phyloP scores from a whole-genome alignment of 2,113 vertebrate species.

The Entosphenus tridentatus region DNA sequence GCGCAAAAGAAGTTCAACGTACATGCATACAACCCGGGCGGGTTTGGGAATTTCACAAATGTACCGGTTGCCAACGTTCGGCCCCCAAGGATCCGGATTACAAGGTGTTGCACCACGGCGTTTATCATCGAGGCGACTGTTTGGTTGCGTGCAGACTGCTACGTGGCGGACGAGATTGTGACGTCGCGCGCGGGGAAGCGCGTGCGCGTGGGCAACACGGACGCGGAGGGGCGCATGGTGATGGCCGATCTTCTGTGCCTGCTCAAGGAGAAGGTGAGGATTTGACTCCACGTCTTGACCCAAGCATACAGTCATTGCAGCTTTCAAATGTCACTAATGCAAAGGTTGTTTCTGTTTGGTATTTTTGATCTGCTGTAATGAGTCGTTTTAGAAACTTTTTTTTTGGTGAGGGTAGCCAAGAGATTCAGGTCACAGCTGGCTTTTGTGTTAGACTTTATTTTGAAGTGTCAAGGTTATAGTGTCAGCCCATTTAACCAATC shows the following conservation, averaged over 20 bases:
- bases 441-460: too few species aligned
- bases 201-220: conserved; percentile 38
- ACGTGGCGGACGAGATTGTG: conserved; percentile 35
- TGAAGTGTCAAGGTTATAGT: too few species aligned
- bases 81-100: not conserved
- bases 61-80: not conserved
- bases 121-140: not conserved
- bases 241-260: conserved; percentile 42
- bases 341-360: too few species aligned
- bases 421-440: too few species aligned
- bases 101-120: not conserved
- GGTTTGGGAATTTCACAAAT: not conserved
- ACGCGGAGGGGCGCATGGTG: conserved; percentile 41
- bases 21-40: not conserved
- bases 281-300: too few species aligned
- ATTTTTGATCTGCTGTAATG: too few species aligned
- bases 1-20: too few species aligned
- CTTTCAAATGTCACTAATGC: too few species aligned
- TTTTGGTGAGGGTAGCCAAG: too few species aligned
- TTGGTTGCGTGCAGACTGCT: conserved; percentile 24
- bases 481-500: too few species aligned
- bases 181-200: conserved; percentile 29
- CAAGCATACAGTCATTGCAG: too few species aligned
- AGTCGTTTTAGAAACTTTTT: too few species aligned
- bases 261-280: conserved; percentile 37